Base-by-base conservation (phyloP, 1,140 invertebrate species). In the Drosophila ironensis region DNA sequence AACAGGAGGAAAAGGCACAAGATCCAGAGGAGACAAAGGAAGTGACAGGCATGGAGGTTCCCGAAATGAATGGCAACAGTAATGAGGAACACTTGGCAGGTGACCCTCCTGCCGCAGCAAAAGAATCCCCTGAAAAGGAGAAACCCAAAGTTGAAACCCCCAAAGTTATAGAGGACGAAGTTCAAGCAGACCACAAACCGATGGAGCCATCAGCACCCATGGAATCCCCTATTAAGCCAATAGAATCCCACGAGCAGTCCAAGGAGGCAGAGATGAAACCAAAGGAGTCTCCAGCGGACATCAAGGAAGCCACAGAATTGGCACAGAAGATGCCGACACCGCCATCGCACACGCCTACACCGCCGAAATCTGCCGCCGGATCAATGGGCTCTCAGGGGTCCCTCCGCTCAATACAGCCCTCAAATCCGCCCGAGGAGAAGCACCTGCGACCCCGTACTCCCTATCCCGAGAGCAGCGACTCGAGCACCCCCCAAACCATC, bases 401-500 rank as follows among this genome's bases (percentile, higher is more conserved):
- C 3, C 8, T 25, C 1, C 35, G 45, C 14, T 54, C 57, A 7
- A 20, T 69, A 17, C 70, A 73, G 24, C 48, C 64, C 11, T 20
- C 30, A 2, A 38, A 41, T 25, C 33, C 28, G 0, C 41, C 47
- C 6, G 67, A 60, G 33, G 82, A 86, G 16, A 87, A 77, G 19
- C 44, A 61, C 0, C 22, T 87, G 14, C 78, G 87, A 2, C 87
- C 87, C 5, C 72, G 63, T 6, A 89, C 87, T 1, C 87, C 87
- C 0, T 89, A 86, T 16, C 87, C 87, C 0, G 87, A 89, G 2
- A 88, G 82, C 59, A 89, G 72, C 41, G 46, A 57, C 41, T 52
- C 42, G 2, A 78, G 87, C 59, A 82, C 87, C 5, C 87, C 87
- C 1, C 80, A 86, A 35, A 87, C 78, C 0, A 57, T 88, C 0